Evolutionary conservation across 2,113 vertebrate genomes (phyloP).

Genomic region (Pipa parva): DNA sequence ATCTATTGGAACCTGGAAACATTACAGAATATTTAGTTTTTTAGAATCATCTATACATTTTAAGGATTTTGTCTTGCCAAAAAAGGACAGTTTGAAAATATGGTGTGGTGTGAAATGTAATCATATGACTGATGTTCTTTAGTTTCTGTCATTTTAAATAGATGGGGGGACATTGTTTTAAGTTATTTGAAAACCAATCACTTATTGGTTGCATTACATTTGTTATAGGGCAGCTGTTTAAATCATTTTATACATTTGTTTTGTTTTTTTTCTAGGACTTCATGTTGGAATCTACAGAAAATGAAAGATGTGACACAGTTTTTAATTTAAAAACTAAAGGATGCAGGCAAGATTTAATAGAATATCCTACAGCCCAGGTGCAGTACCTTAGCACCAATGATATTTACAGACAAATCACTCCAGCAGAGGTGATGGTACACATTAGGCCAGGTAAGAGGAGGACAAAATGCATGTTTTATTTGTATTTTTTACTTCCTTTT

Average conservation of each 20-base stretch:
- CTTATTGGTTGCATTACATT: too few species aligned
- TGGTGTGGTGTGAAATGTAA: too few species aligned
- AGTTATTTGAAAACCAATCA: too few species aligned
- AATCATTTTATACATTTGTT: constrained; percentile 42
- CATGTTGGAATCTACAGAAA: constrained; percentile 66
- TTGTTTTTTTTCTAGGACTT: constrained; percentile 75
- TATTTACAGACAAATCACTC: constrained; percentile 82
- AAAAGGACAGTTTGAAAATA: too few species aligned
- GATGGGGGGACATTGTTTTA: too few species aligned
- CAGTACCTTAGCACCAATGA: constrained; percentile 61
- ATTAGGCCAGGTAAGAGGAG: constrained; percentile 77
- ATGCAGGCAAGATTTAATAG: constrained; percentile 75
- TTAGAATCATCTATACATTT: too few species aligned
- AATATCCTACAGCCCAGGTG: constrained; percentile 70
- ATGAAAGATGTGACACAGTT: constrained; percentile 78
- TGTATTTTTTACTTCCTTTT: not conserved
- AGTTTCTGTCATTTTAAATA: too few species aligned
- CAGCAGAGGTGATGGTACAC: constrained; percentile 73
- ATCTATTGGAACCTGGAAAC: too few species aligned
- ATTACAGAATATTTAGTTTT: too few species aligned
- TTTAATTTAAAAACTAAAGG: constrained; percentile 77
- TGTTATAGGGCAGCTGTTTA: too few species aligned
- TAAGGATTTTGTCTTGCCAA: too few species aligned
- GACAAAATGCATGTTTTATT: not conserved
- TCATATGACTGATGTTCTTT: too few species aligned